Base-by-base conservation (phyloP, 2,797 vertebrate genomes). In the Sphenodon punctatus region DNA sequence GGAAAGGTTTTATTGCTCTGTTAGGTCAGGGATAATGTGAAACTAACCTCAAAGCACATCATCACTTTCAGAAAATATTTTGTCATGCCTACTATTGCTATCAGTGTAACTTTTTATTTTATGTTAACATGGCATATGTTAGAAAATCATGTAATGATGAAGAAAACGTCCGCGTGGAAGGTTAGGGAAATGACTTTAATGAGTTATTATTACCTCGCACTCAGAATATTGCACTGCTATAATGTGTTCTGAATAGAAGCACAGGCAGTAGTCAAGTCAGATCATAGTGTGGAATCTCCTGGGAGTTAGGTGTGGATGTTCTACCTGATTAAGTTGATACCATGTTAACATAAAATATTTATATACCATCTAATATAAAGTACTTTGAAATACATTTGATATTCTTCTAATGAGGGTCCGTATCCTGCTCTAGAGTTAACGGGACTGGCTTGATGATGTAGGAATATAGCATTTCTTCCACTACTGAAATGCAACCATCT, bases 41-140 rank as follows among this genome's bases (percentile, higher is more conserved):
- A 91, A 90, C 87, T 80, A 90, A 85, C 82, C 84, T 92, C 84
- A 93, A 90, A 93, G 88, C 84, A 90, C 89, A 91, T 80, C 82
- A 89, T 91, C 82, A 53, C 71, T 14, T 0, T 85, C 90, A 53
- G 87, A 86, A 91, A 91, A 90, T 80, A 90, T 75, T 89, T 90
- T 88, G 86, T 91, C 86, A 85, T 80, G 59, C 78, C 76, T 90
- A 12, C 78, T 70, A 75, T 88, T 76, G 83, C 76, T 75, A 65
- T 63, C 82, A 74, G 86, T 60, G 63, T 88, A 86, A 71, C 84
- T 60, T 90, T 91, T 82, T 66, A 64, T 89, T 93, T 91, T 86
- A 83, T 80, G 86, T 89, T 89, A 88, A 92, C 66, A 55, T 89
- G 82, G 92, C 84, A 32, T 86, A 82, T 89, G 80, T 88, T 89